Evolutionary conservation across 2,888 invertebrate species (phyloP).

Genomic region (Dioctria linearis): DNA sequence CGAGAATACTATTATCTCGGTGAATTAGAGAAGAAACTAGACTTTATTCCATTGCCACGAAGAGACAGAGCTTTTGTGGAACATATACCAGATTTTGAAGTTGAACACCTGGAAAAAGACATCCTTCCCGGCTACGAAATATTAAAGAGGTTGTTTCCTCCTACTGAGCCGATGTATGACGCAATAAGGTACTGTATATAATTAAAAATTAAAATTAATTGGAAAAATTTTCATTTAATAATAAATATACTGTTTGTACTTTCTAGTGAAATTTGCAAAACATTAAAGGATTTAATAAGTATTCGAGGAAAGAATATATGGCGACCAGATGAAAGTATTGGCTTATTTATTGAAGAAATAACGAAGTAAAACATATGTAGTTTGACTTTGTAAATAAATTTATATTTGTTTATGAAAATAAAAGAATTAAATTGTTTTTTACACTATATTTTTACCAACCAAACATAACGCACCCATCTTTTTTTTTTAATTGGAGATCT

Average conservation of each 20-base stretch:
- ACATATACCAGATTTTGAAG: constrained; percentile 55
- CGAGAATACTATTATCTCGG: constrained; percentile 52
- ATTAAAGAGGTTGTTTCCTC: constrained; percentile 53
- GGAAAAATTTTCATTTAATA: background rate
- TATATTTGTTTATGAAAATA: too few species aligned
- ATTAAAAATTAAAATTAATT: too few species aligned
- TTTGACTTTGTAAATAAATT: too few species aligned
- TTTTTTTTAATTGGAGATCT: too few species aligned
- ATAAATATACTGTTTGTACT: background rate
- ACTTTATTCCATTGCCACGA: background rate
- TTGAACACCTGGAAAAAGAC: constrained; percentile 33
- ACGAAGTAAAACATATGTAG: background rate
- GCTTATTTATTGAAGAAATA: background rate
- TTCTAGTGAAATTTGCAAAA: constrained; percentile 40
- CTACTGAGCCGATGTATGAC: constrained; percentile 15
- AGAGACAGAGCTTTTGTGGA: constrained; percentile 42
- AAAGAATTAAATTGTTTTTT: too few species aligned
- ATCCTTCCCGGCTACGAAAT: constrained; percentile 54
- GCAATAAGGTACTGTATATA: background rate
- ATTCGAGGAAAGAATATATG: constrained; percentile 49
- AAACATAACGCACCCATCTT: too few species aligned
- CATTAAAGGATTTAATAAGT: constrained; percentile 33
- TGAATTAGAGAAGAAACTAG: constrained; percentile 34
- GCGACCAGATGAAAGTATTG: constrained; percentile 52
- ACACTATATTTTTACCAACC: too few species aligned